Percentiles rank a stretch among this genome's conserved stretches.
Conservation (phyloP, 2,888 invertebrate species). For the Gonocerus acuteangulatus region DNA sequence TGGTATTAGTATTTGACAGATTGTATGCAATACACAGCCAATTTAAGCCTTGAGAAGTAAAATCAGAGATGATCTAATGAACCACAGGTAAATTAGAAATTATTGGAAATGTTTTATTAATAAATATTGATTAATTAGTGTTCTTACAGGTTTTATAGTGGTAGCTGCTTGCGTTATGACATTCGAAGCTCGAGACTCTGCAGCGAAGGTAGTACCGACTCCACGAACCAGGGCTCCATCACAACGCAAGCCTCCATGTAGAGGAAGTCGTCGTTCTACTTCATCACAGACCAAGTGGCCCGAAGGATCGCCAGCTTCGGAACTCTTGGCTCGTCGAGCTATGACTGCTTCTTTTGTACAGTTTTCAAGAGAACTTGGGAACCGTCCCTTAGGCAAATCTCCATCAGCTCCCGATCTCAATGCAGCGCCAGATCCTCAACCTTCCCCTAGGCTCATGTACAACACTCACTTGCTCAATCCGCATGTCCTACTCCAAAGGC, state of each 20-base stretch:
- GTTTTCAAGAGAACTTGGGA: conserved; percentile 46
- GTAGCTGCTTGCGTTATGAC: conserved; percentile 97
- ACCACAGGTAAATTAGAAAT: too few species aligned
- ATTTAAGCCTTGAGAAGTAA: too few species aligned
- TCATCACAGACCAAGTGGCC: conserved; percentile 32
- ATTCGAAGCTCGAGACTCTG: conserved; percentile 92
- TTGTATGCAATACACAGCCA: too few species aligned
- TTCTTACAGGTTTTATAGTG: conserved; percentile 74
- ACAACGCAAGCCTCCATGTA: conserved; percentile 43
- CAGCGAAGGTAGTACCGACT: conserved; percentile 83
- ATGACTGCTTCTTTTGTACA: conserved; percentile 49
- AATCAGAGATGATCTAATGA: too few species aligned
- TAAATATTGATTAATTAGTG: too few species aligned
- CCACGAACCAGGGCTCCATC: conserved; percentile 29
- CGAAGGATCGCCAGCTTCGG: conserved; percentile 38
- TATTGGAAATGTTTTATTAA: too few species aligned
- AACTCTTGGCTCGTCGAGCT: conserved; percentile 41
- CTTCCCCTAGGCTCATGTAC: conserved; percentile 5
- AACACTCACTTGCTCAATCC: conserved; percentile 53
- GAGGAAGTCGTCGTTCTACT: conserved; percentile 42
- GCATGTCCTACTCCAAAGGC: conserved; percentile 56
- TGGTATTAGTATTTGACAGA: too few species aligned
- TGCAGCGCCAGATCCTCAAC: conserved; percentile 40
- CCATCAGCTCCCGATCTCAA: conserved; percentile 55
- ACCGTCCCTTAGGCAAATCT: conserved; percentile 44